These are phyloP conservation scores for Hippocampus abdominalis DNA, from an alignment of 2,113 vertebrate genomes.

Conservation along the genomic window DNA sequence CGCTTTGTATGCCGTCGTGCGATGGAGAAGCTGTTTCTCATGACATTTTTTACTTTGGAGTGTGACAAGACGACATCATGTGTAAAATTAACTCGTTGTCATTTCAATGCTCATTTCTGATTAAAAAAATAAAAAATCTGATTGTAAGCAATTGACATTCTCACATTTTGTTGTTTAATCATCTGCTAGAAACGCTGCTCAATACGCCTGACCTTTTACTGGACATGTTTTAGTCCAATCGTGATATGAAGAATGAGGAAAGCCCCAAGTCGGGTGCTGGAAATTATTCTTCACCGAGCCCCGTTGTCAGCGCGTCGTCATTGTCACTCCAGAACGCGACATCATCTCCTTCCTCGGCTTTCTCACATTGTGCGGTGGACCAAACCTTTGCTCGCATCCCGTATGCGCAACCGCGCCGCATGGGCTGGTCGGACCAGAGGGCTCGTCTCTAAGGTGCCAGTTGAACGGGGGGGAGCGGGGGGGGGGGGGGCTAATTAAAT, in stretches of 20 bases:
- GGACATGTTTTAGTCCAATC: conserved; percentile 25
- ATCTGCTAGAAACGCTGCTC: conserved; percentile 25
- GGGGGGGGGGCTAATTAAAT: conserved; percentile 66
- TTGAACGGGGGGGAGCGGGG: conserved; percentile 40
- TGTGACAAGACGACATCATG: no score
- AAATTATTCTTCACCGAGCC: not conserved
- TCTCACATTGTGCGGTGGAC: conserved; percentile 12
- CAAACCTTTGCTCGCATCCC: conserved; percentile 4
- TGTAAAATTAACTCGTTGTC: no score
- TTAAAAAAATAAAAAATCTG: no score
- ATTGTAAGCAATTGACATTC: no score
- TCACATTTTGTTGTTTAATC: conserved; percentile 18
- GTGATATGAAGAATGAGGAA: conserved; percentile 19
- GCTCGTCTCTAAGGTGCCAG: conserved; percentile 42
- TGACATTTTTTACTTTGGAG: no score
- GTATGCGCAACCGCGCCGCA: not conserved
- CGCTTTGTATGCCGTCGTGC: no score
- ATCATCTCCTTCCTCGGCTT: conserved; percentile 12
- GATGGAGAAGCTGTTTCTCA: no score
- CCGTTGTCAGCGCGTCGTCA: conserved; percentile 21
- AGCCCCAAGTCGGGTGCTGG: not conserved
- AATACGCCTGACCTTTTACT: conserved; percentile 8
- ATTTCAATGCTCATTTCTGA: no score
- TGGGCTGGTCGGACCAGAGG: conserved; percentile 32
- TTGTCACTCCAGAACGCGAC: conserved; percentile 22